A percentile compares a stretch with the other conserved stretches of the same genome.
phyloP scores from a whole-genome alignment of 2,113 vertebrate species.

The Crypturellus undulatus region DNA sequence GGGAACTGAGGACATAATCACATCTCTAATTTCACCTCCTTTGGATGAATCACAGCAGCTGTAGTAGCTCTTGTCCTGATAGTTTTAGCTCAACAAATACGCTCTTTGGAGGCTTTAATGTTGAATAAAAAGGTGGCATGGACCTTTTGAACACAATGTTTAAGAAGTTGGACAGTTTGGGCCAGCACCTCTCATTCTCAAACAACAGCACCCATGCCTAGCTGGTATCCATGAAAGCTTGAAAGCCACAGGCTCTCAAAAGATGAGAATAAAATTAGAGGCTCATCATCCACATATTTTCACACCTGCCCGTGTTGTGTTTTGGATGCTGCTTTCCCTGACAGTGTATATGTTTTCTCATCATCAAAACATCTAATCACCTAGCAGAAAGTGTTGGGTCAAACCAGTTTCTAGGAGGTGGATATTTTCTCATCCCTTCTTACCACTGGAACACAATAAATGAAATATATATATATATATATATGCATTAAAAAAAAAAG shows the following conservation, averaged over 20 bases:
- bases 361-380: not conserved
- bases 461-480: not conserved
- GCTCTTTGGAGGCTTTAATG: not conserved
- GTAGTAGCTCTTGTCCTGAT: not conserved
- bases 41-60: not conserved
- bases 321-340: constrained; percentile 21
- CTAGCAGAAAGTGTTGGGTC: not conserved
- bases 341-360: not conserved
- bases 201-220: not conserved
- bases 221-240: not conserved
- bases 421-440: not conserved
- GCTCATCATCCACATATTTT: constrained; percentile 28
- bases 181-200: not conserved
- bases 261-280: constrained; percentile 52
- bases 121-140: not conserved
- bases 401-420: not conserved
- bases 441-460: not conserved
- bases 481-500: not conserved
- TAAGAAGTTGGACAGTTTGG: not conserved
- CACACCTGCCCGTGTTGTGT: constrained; percentile 18
- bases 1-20: not conserved
- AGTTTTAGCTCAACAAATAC: not conserved
- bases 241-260: not conserved
- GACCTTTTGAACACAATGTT: not conserved
- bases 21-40: not conserved